A percentile compares a stretch with the other conserved stretches of the same genome.
Evolutionary conservation across 2,888 invertebrate genomes (phyloP).

Genomic region (Dendrolimus houi): DNA sequence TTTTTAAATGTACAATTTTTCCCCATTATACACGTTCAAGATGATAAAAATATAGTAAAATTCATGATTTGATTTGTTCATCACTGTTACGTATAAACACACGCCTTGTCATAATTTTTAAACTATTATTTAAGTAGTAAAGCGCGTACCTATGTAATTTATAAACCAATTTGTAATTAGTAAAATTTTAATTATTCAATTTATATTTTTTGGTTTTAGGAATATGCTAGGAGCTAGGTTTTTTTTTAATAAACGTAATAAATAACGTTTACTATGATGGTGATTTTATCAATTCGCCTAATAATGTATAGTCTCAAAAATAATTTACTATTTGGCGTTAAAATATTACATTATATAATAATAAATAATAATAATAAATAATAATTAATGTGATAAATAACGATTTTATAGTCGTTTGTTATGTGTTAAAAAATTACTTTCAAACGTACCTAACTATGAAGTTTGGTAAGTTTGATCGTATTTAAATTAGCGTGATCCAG

Average conservation of each 20-base stretch:
- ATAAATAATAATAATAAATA: slow-evolving; percentile 3
- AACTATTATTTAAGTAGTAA: slow-evolving; percentile 44
- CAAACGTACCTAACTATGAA: too few relatives aligned
- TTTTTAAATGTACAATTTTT: slow-evolving; percentile 20
- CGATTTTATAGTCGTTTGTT: too few relatives aligned
- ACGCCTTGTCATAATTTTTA: slow-evolving; percentile 37
- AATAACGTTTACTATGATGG: neutral
- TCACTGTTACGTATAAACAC: slow-evolving; percentile 1
- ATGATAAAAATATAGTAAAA: neutral
- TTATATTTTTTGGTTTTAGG: slow-evolving; percentile 12
- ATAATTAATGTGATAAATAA: slow-evolving; percentile 12
- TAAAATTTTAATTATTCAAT: slow-evolving; percentile 19
- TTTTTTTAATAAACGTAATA: slow-evolving; percentile 3
- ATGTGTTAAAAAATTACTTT: too few relatives aligned
- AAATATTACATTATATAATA: slow-evolving; percentile 8
- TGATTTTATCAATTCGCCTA: neutral
- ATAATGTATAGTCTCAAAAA: slow-evolving; percentile 8
- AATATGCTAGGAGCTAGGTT: slow-evolving; percentile 5
- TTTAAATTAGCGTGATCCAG: too few relatives aligned
- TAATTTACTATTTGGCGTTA: slow-evolving; percentile 3
- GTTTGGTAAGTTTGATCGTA: too few relatives aligned
- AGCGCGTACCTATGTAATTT: slow-evolving; percentile 26
- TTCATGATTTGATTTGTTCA: neutral
- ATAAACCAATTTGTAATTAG: slow-evolving; percentile 22
- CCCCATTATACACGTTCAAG: neutral